phyloP scores from a whole-genome alignment of 1,140 invertebrate genomes.

The Laupala kohalensis region DNA sequence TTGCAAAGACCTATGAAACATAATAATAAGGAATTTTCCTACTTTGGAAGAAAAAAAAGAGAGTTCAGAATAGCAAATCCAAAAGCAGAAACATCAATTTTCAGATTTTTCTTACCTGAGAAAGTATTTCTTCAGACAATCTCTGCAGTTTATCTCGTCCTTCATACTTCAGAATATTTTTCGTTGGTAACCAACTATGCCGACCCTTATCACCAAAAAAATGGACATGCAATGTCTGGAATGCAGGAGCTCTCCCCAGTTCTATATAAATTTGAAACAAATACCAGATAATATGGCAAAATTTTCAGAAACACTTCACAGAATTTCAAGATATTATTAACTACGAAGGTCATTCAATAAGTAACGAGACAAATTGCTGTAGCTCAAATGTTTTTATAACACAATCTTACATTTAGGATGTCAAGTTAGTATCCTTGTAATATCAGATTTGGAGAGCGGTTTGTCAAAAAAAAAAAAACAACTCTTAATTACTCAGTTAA shows the following conservation, averaged over 20 bases:
- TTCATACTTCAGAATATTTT: conserved; percentile 7
- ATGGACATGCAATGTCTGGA: conserved; percentile 13
- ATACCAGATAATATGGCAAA: not conserved
- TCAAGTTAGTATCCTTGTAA: no score
- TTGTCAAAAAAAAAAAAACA: no score
- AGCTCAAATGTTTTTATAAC: no score
- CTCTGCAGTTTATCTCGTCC: conserved; percentile 11
- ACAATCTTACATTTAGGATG: no score
- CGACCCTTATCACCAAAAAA: conserved; percentile 16
- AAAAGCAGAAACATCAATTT: no score
- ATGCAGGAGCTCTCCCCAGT: not conserved
- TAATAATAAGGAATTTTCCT: no score
- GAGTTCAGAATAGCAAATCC: no score
- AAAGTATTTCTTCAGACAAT: not conserved
- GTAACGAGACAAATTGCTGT: no score
- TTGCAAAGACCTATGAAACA: no score
- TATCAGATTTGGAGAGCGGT: no score
- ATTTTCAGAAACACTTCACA: not conserved
- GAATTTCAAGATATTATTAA: not conserved
- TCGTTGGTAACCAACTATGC: conserved; percentile 13
- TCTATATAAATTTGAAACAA: conserved; percentile 2
- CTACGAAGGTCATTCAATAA: not conserved
- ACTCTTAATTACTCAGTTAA: no score
- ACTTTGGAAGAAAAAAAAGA: no score
- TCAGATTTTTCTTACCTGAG: conserved; percentile 20